Conservation (phyloP, 2,797 vertebrate species). For the Ambastaia sidthimunki region DNA sequence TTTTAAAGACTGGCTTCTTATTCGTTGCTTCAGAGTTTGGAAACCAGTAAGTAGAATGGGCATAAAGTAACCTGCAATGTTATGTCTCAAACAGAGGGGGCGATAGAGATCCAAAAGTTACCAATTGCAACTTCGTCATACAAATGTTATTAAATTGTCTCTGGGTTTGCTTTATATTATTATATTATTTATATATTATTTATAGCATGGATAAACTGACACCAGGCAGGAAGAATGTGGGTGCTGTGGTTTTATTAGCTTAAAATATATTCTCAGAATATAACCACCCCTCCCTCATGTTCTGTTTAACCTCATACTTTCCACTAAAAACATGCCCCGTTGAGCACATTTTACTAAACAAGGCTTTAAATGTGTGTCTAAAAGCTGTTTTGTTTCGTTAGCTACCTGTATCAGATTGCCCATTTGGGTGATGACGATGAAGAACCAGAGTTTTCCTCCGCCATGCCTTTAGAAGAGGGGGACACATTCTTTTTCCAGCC, state of each 20-base stretch:
- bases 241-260: constrained; percentile 1
- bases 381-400: constrained; percentile 59
- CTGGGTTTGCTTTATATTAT: too few species aligned
- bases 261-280: too few species aligned
- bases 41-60: constrained; percentile 99
- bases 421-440: constrained; percentile 98
- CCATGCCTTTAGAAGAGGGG: constrained; percentile 97
- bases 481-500: constrained; percentile 99
- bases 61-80: too few species aligned
- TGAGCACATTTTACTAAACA: not conserved
- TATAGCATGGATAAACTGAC: not conserved
- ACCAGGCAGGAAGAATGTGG: too few species aligned
- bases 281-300: not conserved
- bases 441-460: constrained; percentile 97
- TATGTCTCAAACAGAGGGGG: too few species aligned
- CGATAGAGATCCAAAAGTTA: too few species aligned
- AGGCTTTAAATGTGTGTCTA: not conserved
- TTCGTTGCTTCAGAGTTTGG: constrained; percentile 98
- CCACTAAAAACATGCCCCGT: not conserved
- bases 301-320: not conserved
- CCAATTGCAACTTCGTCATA: too few species aligned
- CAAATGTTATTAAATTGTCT: too few species aligned
- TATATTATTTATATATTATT: too few species aligned
- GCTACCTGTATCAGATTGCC: constrained; percentile 98
- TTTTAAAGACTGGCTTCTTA: constrained; percentile 97